These are phyloP conservation scores for Holothuria leucospilota DNA, from an alignment of 53 echinoderm and acorn worm genomes.

Conservation along the genomic window DNA sequence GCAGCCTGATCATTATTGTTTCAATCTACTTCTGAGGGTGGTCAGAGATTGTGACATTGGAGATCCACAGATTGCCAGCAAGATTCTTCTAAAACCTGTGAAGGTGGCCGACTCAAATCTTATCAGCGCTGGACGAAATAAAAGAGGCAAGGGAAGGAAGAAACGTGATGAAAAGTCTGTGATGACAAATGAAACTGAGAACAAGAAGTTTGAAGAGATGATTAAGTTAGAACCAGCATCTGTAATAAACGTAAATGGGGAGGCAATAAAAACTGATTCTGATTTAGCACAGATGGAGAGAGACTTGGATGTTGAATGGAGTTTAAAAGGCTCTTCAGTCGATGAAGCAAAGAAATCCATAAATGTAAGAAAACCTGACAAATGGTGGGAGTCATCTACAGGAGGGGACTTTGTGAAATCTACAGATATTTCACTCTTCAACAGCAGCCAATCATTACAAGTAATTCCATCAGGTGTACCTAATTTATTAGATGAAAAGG, in stretches of 20 bases:
- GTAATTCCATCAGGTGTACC: conserved; percentile 35
- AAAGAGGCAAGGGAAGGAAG: background rate
- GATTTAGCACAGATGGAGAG: background rate
- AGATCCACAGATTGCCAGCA: conserved; percentile 76
- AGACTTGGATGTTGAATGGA: background rate
- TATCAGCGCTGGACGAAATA: background rate
- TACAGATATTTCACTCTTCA: background rate
- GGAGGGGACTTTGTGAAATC: background rate
- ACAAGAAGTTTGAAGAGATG: conserved; percentile 15
- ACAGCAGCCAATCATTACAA: background rate
- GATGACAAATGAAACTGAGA: background rate
- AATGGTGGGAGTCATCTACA: conserved; percentile 21
- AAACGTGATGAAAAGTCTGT: background rate
- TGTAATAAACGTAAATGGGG: background rate
- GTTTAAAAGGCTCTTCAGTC: background rate
- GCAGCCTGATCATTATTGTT: conserved; percentile 72
- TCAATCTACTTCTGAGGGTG: conserved; percentile 88
- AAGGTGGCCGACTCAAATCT: conserved; percentile 2
- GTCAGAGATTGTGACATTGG: conserved; percentile 89
- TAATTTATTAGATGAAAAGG: conserved; percentile 72
- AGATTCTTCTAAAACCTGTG: conserved; percentile 68
- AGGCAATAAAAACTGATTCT: background rate
- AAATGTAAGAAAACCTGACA: background rate
- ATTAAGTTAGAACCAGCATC: conserved; percentile 9
- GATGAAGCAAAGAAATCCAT: background rate